A percentile compares a stretch with the other conserved stretches of the same genome.
Evolutionary conservation across 2,113 vertebrate genomes (phyloP).

Genomic region (Hypanus sabinus): DNA sequence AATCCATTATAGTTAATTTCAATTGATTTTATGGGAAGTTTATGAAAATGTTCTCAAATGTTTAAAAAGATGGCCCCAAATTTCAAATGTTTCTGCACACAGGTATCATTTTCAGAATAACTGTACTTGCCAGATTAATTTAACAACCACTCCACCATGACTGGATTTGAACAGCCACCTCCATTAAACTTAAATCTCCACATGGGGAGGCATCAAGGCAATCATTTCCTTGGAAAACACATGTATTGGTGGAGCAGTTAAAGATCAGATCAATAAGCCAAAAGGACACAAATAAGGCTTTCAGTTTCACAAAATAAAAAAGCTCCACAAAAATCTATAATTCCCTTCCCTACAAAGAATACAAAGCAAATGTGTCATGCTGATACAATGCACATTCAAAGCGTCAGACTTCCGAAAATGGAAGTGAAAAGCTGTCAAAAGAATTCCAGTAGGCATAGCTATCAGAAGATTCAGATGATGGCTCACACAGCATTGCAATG

Average conservation of each 20-base stretch:
- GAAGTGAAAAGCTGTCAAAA: background rate
- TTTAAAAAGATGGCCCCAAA: background rate
- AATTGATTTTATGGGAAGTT: background rate
- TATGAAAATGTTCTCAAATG: background rate
- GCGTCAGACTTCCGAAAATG: background rate
- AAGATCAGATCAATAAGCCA: background rate
- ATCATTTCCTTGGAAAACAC: background rate
- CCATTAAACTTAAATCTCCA: background rate
- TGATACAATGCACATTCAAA: background rate
- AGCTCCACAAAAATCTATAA: background rate
- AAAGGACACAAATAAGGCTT: background rate
- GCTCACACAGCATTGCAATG: background rate
- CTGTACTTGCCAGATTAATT: background rate
- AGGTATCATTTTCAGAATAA: background rate
- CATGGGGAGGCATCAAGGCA: background rate
- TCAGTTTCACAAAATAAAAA: background rate
- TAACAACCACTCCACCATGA: background rate
- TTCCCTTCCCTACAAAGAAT: background rate
- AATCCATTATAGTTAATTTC: background rate
- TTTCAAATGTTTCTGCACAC: background rate
- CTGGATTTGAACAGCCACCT: background rate
- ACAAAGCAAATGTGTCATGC: background rate
- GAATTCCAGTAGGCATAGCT: background rate
- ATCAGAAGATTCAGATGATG: background rate
- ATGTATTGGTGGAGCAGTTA: background rate